phyloP scores from a whole-genome alignment of 1,140 invertebrate species.

The Onthophagus taurus region DNA sequence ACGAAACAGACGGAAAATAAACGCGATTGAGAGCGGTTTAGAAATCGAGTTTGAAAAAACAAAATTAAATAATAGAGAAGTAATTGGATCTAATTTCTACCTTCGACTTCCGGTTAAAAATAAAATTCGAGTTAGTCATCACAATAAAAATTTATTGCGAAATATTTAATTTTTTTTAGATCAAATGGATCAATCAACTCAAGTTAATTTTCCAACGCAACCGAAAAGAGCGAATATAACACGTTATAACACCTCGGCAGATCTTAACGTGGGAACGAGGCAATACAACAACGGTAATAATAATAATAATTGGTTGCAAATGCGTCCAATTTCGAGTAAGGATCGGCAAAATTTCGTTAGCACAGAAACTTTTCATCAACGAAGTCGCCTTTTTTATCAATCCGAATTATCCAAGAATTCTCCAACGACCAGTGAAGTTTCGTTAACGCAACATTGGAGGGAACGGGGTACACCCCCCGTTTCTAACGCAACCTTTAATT shows the following conservation, averaged over 20 bases:
- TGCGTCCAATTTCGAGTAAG: too few species aligned
- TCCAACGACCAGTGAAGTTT: slow-evolving; percentile 19
- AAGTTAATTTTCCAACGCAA: slow-evolving; percentile 29
- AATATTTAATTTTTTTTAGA: background rate
- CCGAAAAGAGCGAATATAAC: slow-evolving; percentile 22
- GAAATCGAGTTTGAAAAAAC: too few species aligned
- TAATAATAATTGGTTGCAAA: too few species aligned
- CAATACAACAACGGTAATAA: slow-evolving; percentile 25
- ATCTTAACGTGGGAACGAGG: slow-evolving; percentile 18
- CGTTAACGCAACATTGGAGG: slow-evolving; percentile 23
- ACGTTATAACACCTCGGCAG: slow-evolving; percentile 29
- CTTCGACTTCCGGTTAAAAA: background rate
- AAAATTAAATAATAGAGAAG: too few species aligned
- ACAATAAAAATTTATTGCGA: background rate
- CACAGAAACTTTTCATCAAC: slow-evolving; percentile 25
- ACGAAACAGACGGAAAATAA: too few species aligned
- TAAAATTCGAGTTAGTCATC: background rate
- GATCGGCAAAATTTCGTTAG: slow-evolving; percentile 27
- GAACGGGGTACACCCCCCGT: slow-evolving; percentile 30
- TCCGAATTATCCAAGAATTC: slow-evolving; percentile 20
- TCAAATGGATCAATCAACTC: slow-evolving; percentile 29
- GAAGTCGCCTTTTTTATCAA: slow-evolving; percentile 22
- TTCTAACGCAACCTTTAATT: slow-evolving; percentile 19
- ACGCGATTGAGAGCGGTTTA: too few species aligned
- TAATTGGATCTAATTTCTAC: too few species aligned